phyloP scores from a whole-genome alignment of 2,888 invertebrate genomes.

The Amorpha juglandis region DNA sequence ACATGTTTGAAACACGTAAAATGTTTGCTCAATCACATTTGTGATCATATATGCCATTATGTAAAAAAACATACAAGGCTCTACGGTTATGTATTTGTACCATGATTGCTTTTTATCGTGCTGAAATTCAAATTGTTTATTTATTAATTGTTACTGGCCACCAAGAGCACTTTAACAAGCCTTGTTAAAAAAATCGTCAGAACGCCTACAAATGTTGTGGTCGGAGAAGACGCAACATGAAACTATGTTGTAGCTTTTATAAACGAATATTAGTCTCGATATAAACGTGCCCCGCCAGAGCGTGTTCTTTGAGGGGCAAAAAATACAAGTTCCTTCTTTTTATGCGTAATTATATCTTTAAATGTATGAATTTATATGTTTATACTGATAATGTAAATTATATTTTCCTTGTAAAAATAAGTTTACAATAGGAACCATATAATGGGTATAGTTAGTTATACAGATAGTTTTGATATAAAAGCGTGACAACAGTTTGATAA shows the following conservation, averaged over 20 bases:
- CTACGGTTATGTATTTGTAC: constrained; percentile 88
- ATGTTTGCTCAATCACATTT: constrained; percentile 90
- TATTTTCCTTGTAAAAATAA: too few relatives aligned
- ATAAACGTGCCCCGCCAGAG: too few relatives aligned
- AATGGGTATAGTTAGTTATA: background rate
- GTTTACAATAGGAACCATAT: background rate
- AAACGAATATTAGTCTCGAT: too few relatives aligned
- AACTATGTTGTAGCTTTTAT: too few relatives aligned
- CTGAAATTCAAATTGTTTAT: constrained; percentile 45
- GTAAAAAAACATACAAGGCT: constrained; percentile 94
- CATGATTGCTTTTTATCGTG: constrained; percentile 52
- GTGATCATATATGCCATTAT: constrained; percentile 95
- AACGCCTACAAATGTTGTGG: too few relatives aligned
- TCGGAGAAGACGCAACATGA: too few relatives aligned
- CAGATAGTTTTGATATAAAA: background rate
- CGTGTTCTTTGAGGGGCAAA: too few relatives aligned
- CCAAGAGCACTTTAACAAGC: too few relatives aligned
- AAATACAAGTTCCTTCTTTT: too few relatives aligned
- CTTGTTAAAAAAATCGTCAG: too few relatives aligned
- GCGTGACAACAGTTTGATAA: background rate
- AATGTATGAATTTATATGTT: background rate
- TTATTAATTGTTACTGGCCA: too few relatives aligned
- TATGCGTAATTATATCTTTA: too few relatives aligned
- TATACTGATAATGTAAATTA: background rate
- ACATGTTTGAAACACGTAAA: constrained; percentile 91